Conservation (phyloP, 2,888 invertebrate genomes). For the Saturnia japonica region DNA sequence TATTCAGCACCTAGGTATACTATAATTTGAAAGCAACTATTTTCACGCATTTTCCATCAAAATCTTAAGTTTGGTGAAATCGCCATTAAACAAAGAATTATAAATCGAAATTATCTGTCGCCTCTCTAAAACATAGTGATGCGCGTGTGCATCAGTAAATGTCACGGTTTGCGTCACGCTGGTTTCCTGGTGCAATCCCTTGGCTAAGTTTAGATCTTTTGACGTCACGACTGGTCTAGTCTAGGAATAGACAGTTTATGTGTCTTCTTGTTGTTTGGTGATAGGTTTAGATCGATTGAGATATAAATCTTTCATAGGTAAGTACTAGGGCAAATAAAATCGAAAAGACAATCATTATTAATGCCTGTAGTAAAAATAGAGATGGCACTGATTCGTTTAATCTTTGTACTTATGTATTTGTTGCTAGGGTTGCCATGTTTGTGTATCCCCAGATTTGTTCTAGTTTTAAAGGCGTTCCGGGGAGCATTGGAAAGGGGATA, state of each 20-base stretch:
- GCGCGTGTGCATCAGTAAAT: slow-evolving; percentile 41
- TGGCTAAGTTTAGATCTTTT: slow-evolving; percentile 48
- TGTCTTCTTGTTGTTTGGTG: neutral
- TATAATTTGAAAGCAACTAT: too few species aligned
- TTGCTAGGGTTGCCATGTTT: too few species aligned
- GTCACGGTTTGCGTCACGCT: slow-evolving; percentile 57
- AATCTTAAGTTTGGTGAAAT: neutral
- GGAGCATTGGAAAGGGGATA: too few species aligned
- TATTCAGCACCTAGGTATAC: too few species aligned
- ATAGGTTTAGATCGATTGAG: slow-evolving; percentile 5
- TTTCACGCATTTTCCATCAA: neutral
- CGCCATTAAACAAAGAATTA: neutral
- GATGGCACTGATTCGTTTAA: neutral
- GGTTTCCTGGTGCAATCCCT: slow-evolving; percentile 60
- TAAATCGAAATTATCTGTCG: neutral
- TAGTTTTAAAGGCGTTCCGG: too few species aligned
- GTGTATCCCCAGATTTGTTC: too few species aligned
- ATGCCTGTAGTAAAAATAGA: neutral
- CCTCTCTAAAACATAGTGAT: neutral
- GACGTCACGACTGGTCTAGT: slow-evolving; percentile 60
- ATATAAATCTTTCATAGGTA: neutral
- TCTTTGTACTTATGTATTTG: neutral
- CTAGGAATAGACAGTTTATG: slow-evolving; percentile 36
- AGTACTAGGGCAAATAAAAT: neutral
- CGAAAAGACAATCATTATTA: neutral